These are phyloP conservation scores for Oreochromis tanganicae DNA, from an alignment of 2,113 vertebrate species.

Conservation along the genomic window DNA sequence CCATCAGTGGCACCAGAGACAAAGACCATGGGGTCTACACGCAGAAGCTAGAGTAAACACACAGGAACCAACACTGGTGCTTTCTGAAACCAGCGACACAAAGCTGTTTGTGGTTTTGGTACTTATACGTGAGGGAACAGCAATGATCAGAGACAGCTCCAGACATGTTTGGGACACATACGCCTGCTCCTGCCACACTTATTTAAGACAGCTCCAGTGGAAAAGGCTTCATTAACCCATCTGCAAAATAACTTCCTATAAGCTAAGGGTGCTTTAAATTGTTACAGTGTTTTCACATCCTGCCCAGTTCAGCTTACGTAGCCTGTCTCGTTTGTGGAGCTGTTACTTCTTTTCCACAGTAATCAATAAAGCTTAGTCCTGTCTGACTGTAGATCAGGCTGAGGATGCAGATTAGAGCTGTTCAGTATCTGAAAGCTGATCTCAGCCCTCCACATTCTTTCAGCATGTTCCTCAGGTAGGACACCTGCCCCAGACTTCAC, in stretches of 20 bases:
- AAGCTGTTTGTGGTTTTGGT: neutral
- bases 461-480: neutral
- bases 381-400: neutral
- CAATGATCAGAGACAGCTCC: neutral
- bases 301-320: rapidly evolving
- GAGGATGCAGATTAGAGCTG: neutral
- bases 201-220: neutral
- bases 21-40: neutral
- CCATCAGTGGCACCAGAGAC: neutral
- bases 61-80: neutral
- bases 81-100: neutral
- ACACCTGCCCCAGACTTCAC: conserved; percentile 31
- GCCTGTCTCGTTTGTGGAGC: neutral
- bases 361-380: neutral
- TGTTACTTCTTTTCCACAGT: neutral
- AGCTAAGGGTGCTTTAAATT: neutral
- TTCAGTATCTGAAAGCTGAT: neutral
- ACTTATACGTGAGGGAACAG: neutral
- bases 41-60: neutral
- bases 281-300: rapidly evolving
- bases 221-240: neutral
- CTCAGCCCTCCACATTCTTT: conserved; percentile 40
- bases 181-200: rapidly evolving
- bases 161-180: neutral
- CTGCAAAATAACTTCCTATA: rapidly evolving